A percentile compares a stretch with the other conserved stretches of the same genome.
These are phyloP conservation scores for Bubo bubo DNA, from an alignment of 2,113 vertebrate genomes.

Conservation along the genomic window DNA sequence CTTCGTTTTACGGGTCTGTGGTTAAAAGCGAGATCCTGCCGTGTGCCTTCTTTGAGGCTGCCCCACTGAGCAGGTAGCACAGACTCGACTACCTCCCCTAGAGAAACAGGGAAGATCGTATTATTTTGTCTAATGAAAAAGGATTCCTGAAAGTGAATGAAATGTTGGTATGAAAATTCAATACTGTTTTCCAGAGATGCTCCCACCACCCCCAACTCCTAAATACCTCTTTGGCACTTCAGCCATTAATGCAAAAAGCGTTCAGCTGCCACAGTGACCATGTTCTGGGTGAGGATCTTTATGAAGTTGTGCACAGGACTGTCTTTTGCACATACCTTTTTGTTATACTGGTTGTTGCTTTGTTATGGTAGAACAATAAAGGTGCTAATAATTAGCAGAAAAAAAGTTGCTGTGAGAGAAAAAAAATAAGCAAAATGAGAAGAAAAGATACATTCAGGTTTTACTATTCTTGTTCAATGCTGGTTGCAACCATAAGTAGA, in stretches of 20 bases:
- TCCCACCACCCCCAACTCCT: accelerated
- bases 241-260: no score
- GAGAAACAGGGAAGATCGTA: accelerated
- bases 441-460: accelerated
- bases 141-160: background rate
- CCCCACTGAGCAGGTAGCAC: accelerated
- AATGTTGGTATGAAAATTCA: background rate
- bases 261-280: background rate
- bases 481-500: background rate
- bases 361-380: background rate
- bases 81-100: background rate
- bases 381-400: background rate
- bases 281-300: background rate
- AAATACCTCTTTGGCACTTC: background rate
- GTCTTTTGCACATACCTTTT: accelerated
- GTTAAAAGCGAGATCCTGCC: background rate
- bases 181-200: background rate
- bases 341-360: accelerated
- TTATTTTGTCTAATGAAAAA: background rate
- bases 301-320: no score
- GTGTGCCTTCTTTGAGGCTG: no score
- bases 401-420: background rate
- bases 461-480: background rate
- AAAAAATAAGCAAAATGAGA: background rate
- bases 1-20: background rate